A percentile compares a stretch with the other conserved stretches of the same genome.
Evolutionary conservation across 2,888 invertebrate genomes (phyloP).

Genomic region (Leptopilina myrica): DNA sequence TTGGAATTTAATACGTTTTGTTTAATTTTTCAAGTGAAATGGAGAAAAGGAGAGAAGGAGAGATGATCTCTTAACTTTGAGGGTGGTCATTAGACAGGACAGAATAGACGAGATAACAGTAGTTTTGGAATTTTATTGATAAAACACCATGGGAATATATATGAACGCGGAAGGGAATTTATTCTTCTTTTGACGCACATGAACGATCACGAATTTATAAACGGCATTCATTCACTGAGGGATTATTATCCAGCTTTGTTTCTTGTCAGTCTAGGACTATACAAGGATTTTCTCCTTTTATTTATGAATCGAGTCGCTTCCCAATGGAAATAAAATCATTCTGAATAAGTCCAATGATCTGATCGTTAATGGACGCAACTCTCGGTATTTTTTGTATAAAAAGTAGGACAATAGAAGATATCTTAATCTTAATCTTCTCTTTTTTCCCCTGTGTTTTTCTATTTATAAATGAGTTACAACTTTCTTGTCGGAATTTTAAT

Average conservation of each 20-base stretch:
- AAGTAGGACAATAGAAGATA: conserved; percentile 9
- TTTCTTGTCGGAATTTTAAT: not conserved
- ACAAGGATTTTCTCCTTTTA: conserved; percentile 5
- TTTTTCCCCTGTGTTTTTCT: too few relatives aligned
- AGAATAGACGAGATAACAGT: not conserved
- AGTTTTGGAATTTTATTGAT: conserved; percentile 30
- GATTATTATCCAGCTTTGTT: not conserved
- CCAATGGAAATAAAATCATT: not conserved
- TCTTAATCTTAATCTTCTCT: not conserved
- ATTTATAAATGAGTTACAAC: not conserved
- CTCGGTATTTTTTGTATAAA: not conserved
- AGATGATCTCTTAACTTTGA: not conserved
- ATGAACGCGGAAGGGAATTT: conserved; percentile 13
- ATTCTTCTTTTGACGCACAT: conserved; percentile 26
- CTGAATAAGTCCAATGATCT: not conserved
- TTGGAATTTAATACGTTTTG: too few relatives aligned
- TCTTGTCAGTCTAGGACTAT: not conserved
- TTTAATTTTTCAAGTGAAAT: too few relatives aligned
- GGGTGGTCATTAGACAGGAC: conserved; percentile 8
- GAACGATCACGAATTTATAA: conserved; percentile 23
- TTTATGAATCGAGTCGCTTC: conserved; percentile 1
- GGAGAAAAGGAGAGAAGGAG: too few relatives aligned
- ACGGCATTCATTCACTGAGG: conserved; percentile 2
- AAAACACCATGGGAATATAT: conserved; percentile 7
- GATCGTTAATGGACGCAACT: conserved; percentile 3